A percentile compares a stretch with the other conserved stretches of the same genome.
phyloP scores from a whole-genome alignment of 2,888 invertebrate genomes.

The Cephus runcator region DNA sequence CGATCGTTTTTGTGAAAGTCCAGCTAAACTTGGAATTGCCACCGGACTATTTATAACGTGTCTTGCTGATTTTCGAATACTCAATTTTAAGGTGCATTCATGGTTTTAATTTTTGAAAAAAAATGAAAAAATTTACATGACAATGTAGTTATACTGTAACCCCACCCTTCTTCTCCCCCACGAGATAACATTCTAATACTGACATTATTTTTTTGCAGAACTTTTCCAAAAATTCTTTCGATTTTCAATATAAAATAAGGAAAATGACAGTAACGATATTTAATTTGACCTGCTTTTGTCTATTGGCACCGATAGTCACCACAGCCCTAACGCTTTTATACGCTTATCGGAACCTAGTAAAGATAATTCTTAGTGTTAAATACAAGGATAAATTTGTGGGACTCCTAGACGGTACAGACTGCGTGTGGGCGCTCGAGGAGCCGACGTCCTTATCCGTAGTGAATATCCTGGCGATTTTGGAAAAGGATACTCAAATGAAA shows the following conservation, averaged over 20 bases:
- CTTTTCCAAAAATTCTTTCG: background rate
- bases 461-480: constrained; percentile 67
- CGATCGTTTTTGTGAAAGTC: constrained; percentile 24
- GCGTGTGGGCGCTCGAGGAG: constrained; percentile 69
- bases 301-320: constrained; percentile 33
- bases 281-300: constrained; percentile 26
- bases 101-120: background rate
- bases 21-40: constrained; percentile 43
- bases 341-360: constrained; percentile 36
- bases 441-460: constrained; percentile 66
- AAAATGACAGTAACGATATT: constrained; percentile 25
- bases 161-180: background rate
- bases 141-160: background rate
- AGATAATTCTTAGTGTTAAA: constrained; percentile 32
- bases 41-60: constrained; percentile 47
- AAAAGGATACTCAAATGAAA: constrained; percentile 44
- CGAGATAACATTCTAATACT: background rate
- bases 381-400: constrained; percentile 63
- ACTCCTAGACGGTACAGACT: constrained; percentile 68
- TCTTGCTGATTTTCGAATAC: constrained; percentile 25
- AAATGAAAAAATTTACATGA: background rate
- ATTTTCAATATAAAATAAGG: constrained; percentile 14
- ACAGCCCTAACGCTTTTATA: constrained; percentile 28
- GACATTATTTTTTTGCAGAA: background rate
- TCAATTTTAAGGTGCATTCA: constrained; percentile 26